These are phyloP conservation scores for Hemibagrus guttatus DNA, from an alignment of 2,797 vertebrate species.

Conservation along the genomic window DNA sequence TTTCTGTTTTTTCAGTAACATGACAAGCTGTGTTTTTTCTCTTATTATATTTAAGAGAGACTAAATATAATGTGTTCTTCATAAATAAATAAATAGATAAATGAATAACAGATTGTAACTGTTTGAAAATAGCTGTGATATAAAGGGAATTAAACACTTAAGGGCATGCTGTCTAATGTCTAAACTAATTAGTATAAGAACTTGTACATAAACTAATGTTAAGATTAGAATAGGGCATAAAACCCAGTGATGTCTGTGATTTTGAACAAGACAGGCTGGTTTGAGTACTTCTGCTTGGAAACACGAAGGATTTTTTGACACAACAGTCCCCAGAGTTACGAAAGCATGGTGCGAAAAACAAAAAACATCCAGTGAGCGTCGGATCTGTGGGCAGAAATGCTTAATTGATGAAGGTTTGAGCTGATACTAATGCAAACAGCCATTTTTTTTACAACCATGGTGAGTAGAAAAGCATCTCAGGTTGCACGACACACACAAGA, in stretches of 20 bases:
- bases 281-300: too few relatives aligned
- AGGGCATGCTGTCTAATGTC: not conserved
- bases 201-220: too few relatives aligned
- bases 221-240: too few relatives aligned
- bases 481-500: not conserved
- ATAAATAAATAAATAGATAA: not conserved
- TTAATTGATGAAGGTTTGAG: not conserved
- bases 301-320: too few relatives aligned
- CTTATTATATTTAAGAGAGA: not conserved
- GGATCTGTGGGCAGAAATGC: not conserved
- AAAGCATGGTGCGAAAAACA: not conserved
- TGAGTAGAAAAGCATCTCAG: not conserved
- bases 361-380: not conserved
- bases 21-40: not conserved
- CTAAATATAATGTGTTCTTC: not conserved
- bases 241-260: too few relatives aligned
- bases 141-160: not conserved
- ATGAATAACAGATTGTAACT: not conserved
- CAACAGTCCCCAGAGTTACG: not conserved
- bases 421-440: not conserved
- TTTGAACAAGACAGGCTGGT: too few relatives aligned
- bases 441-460: not conserved
- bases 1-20: not conserved
- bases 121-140: slow-evolving; percentile 1
- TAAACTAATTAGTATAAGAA: too few relatives aligned